phyloP scores from a whole-genome alignment of 2,888 invertebrate species.

The Sturmia bella region DNA sequence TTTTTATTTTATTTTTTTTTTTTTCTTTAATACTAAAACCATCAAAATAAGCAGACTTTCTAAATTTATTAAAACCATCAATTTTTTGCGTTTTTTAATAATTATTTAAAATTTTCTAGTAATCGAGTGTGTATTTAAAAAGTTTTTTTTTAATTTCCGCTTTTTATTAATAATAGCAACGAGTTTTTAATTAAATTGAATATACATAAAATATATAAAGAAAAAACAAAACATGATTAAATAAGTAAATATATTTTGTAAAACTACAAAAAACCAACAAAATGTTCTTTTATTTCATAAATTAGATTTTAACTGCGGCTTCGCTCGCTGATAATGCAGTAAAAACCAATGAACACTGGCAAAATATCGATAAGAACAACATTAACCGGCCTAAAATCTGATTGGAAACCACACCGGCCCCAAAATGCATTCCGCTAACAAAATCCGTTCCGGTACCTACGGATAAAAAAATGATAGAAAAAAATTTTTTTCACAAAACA shows the following conservation, averaged over 20 bases:
- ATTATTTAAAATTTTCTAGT: constrained; percentile 26
- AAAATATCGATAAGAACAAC: no score
- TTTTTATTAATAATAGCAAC: constrained; percentile 64
- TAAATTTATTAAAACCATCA: neutral
- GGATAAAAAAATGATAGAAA: no score
- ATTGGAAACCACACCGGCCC: no score
- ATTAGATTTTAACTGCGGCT: no score
- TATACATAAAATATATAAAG: constrained; percentile 42
- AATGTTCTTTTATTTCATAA: constrained; percentile 37
- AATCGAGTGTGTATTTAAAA: constrained; percentile 26
- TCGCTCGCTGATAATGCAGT: no score
- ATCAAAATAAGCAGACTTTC: constrained; percentile 21
- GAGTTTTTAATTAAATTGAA: constrained; percentile 67
- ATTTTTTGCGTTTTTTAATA: constrained; percentile 23
- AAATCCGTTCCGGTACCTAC: no score
- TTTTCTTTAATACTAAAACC: constrained; percentile 58
- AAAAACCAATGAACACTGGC: no score
- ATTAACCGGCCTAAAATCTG: no score
- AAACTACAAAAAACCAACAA: constrained; percentile 58
- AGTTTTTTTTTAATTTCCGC: constrained; percentile 36
- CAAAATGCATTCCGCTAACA: no score
- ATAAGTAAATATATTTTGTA: constrained; percentile 64
- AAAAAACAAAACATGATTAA: constrained; percentile 39
- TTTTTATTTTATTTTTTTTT: constrained; percentile 65
- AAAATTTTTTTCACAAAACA: no score